These are phyloP conservation scores for Lithophane socia DNA, from an alignment of 2,888 invertebrate genomes.

Conservation along the genomic window DNA sequence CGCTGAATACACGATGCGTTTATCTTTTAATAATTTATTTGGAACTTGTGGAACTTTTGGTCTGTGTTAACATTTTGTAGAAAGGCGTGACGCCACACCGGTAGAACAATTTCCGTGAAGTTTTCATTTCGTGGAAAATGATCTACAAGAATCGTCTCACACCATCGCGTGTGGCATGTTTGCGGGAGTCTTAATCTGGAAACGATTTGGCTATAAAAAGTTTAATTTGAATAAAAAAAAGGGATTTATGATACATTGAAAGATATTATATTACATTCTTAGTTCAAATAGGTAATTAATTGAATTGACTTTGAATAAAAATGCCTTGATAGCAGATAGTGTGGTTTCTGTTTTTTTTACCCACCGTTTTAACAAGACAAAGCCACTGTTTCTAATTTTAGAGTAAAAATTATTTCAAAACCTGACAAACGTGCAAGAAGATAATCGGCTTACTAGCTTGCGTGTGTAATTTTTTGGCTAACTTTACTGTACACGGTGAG, in stretches of 20 bases:
- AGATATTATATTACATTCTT: neutral
- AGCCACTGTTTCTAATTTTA: neutral
- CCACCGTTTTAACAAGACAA: neutral
- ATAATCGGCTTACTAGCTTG: slow-evolving; percentile 20
- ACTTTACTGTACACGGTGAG: neutral
- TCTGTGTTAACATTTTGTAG: neutral
- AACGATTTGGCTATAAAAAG: neutral
- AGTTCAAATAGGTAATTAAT: neutral
- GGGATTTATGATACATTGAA: too few relatives aligned
- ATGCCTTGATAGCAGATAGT: neutral
- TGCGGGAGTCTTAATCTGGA: neutral
- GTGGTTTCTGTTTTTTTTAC: neutral
- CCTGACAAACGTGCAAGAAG: neutral
- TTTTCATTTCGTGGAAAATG: too few relatives aligned
- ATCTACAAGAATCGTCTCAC: too few relatives aligned
- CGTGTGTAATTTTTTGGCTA: neutral
- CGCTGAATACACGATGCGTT: slow-evolving; percentile 26
- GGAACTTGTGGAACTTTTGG: neutral
- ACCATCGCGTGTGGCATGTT: too few relatives aligned
- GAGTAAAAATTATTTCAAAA: neutral
- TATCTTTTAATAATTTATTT: slow-evolving; percentile 20
- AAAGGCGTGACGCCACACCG: too few relatives aligned
- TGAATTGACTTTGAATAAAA: neutral
- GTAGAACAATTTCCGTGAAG: too few relatives aligned
- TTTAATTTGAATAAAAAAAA: neutral